Evolutionary conservation across 2,888 invertebrate species (phyloP), one percentile per base, ranked within the genome.

Genomic region (Allygus modestus): DNA sequence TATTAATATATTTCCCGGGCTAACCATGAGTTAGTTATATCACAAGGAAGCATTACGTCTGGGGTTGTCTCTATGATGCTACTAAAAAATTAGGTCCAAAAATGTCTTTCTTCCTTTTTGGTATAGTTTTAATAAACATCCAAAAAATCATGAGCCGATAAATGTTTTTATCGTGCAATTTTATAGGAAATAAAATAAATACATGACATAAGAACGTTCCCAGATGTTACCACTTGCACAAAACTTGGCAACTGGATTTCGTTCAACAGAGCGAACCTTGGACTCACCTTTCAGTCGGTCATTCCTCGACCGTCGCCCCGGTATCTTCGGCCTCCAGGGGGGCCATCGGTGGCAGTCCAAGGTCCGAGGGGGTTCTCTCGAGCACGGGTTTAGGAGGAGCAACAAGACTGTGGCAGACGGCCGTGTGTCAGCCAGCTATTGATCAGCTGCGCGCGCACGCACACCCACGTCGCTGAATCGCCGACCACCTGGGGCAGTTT

Each of bases 381-480:
- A 28, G 17, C 28, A 28, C 28, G 20, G 17, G 9, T 28, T 4
- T 0, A 65, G 31, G 31, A 15, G 41, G 41, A 41, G 71, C 71
- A 41, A 71, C 71, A 71, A 37, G 41, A 71, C 71, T 37, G 65
- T 23, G n/a, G 23, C 17, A 58, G 58, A 23, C 58, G 9, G n/a
- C 17, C n/a, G 20, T 4, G 41, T 11, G 26, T 23, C 26, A 46
- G 28, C 31, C 28, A 23, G 73, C 73, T 77, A 77, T 77, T 77
- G 75, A 77, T 77, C 41, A 11, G 75, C 1, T 46, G 46, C 75
- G 75, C 75, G 75, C 43, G 75, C 75, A 1, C 7, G 26, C 73
- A 4, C 75, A 46, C 75, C 28, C 75, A 41, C 75, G 69, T 15
- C n/a, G 4, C 12, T 1, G 5, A 23, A 20, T 23, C 5, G 20